These are phyloP conservation scores for Ephydatia muelleri DNA, from an alignment of 37 sponge, comb jelly and placozoan species.

Conservation along the genomic window DNA sequence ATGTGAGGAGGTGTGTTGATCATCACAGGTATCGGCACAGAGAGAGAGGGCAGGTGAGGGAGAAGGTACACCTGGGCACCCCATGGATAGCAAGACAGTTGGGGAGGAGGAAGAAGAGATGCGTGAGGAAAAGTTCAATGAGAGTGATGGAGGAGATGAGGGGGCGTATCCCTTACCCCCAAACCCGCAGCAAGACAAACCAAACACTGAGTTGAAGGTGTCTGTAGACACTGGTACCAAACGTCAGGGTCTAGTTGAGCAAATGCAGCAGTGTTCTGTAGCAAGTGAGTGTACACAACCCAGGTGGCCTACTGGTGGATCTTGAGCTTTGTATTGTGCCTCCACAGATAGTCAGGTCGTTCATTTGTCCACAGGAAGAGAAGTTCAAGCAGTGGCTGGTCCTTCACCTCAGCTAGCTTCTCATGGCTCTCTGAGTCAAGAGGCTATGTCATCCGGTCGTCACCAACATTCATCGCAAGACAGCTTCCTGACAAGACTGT, in stretches of 20 bases:
- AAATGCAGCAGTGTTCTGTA: background rate
- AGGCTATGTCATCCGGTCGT: background rate
- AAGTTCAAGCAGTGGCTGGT: no score
- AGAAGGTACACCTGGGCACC: no score
- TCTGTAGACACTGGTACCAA: background rate
- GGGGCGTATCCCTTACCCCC: background rate
- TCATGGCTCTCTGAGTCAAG: background rate
- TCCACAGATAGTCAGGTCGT: background rate
- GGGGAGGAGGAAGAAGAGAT: background rate
- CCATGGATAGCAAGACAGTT: background rate
- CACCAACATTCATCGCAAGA: conserved; percentile 43
- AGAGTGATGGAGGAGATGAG: background rate
- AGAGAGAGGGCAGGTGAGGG: background rate
- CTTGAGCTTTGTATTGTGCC: background rate
- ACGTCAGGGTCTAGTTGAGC: background rate
- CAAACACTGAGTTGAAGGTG: background rate
- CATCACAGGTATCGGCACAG: background rate
- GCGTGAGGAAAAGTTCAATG: background rate
- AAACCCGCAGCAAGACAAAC: background rate
- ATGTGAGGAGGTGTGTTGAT: background rate
- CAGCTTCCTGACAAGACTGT: conserved; percentile 41
- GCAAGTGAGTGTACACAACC: background rate
- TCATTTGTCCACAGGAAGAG: background rate
- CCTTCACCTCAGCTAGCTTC: background rate
- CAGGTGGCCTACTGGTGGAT: background rate